Percentiles rank a stretch among this genome's conserved stretches.
Evolutionary conservation across 1,140 invertebrate species (phyloP).

Genomic region (Pogonus chalceus): DNA sequence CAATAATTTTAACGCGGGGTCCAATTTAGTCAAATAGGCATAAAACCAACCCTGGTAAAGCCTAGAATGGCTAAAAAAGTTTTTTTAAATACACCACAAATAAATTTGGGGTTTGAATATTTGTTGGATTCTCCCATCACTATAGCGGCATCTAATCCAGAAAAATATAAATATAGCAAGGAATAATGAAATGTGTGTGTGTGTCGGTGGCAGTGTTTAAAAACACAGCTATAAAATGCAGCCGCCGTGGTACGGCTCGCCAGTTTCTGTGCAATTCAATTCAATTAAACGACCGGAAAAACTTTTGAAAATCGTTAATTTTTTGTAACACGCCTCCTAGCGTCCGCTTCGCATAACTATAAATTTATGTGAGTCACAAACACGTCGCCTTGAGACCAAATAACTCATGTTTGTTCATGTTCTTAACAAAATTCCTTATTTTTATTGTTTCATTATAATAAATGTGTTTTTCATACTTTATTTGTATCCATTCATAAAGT

Average conservation of each 20-base stretch:
- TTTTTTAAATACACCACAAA: neutral
- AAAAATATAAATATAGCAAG: neutral
- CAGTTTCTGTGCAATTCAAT: constrained; percentile 27
- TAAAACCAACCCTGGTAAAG: too few relatives aligned
- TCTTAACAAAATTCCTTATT: too few relatives aligned
- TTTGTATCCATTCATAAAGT: too few relatives aligned
- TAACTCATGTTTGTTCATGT: constrained; percentile 21
- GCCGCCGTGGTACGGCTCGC: constrained; percentile 23
- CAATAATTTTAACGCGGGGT: too few relatives aligned
- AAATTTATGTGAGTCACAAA: constrained; percentile 27
- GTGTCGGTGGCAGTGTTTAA: constrained; percentile 4
- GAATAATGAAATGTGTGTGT: constrained; percentile 7
- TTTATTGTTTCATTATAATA: too few relatives aligned
- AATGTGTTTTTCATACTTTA: too few relatives aligned
- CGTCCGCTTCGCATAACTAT: constrained; percentile 17
- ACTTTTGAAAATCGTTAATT: constrained; percentile 31
- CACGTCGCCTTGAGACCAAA: constrained; percentile 14
- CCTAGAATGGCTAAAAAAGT: too few relatives aligned
- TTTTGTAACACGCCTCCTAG: constrained; percentile 22
- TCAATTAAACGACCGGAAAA: constrained; percentile 31
- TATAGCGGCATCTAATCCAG: neutral
- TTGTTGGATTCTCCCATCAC: too few relatives aligned
- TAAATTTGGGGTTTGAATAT: too few relatives aligned
- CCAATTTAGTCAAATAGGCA: too few relatives aligned
- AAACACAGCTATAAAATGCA: constrained; percentile 26